phyloP scores from a whole-genome alignment of 2,888 invertebrate genomes.

The Athalia cordata region DNA sequence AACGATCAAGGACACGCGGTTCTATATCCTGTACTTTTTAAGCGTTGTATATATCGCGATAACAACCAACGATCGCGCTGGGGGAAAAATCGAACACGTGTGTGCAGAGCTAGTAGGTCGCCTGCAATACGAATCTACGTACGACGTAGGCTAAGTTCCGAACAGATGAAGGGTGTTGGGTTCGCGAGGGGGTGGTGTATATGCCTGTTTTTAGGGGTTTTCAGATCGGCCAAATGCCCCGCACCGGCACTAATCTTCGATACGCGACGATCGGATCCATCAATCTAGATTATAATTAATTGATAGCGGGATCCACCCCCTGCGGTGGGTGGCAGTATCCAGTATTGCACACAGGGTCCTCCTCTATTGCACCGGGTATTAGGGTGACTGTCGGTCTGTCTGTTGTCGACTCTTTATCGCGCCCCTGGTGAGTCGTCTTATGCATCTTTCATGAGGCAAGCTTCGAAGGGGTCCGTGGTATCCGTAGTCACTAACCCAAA shows the following conservation, averaged over 20 bases:
- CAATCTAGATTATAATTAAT: constrained; percentile 74
- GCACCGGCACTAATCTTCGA: constrained; percentile 71
- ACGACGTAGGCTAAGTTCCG: background rate
- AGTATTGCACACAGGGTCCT: constrained; percentile 44
- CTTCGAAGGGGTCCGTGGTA: constrained; percentile 72
- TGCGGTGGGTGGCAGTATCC: constrained; percentile 63
- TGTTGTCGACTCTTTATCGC: constrained; percentile 74
- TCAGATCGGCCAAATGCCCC: constrained; percentile 38
- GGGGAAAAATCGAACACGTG: constrained; percentile 34
- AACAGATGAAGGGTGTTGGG: background rate
- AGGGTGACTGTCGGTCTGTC: constrained; percentile 73
- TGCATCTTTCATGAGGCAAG: constrained; percentile 73
- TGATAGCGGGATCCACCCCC: constrained; percentile 70
- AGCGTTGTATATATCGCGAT: background rate
- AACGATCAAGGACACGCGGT: constrained; percentile 35
- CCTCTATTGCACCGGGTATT: constrained; percentile 72
- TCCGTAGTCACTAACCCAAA: constrained; percentile 53
- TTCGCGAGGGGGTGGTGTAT: constrained; percentile 1
- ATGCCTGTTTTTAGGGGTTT: constrained; percentile 40
- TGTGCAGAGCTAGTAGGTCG: background rate
- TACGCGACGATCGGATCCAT: constrained; percentile 70
- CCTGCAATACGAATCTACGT: constrained; percentile 6
- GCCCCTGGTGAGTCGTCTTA: constrained; percentile 74
- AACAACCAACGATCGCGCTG: constrained; percentile 18
- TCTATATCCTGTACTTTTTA: constrained; percentile 24